Percentiles rank a stretch among this genome's conserved stretches.
Conservation (phyloP, 2,113 vertebrate species). For the Opisthocomus hoazin region DNA sequence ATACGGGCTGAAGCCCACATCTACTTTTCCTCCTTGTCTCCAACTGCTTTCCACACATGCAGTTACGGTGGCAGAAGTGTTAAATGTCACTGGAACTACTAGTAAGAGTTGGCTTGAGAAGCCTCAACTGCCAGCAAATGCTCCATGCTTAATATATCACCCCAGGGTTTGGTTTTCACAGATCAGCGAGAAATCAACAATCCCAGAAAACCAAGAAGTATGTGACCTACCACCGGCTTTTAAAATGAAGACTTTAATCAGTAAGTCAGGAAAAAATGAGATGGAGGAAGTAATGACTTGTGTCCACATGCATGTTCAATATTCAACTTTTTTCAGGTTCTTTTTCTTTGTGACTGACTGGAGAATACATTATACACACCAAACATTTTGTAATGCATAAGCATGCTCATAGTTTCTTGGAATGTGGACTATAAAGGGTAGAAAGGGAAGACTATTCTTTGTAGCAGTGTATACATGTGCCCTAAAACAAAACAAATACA, state of each 20-base stretch:
- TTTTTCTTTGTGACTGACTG: not conserved
- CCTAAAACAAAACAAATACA: not conserved
- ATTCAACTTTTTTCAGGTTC: not conserved
- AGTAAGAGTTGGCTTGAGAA: not conserved
- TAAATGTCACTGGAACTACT: not conserved
- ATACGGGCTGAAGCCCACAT: not conserved
- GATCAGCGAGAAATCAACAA: not conserved
- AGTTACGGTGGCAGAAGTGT: not conserved
- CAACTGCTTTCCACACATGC: not conserved
- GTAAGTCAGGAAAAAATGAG: not conserved
- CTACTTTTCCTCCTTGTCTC: not conserved
- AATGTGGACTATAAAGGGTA: not conserved
- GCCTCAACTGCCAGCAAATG: not conserved
- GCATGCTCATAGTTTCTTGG: not conserved
- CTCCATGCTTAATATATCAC: not conserved
- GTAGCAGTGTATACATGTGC: not conserved
- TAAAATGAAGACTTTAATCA: not conserved
- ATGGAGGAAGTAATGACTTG: not conserved
- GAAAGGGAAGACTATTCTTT: not conserved
- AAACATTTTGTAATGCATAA: not conserved
- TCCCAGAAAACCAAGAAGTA: not conserved
- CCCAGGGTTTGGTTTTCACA: not conserved
- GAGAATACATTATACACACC: not conserved
- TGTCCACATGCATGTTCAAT: rapidly evolving
- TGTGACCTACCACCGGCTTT: not conserved